Conservation (phyloP, 2,888 invertebrate genomes). For the Callosobruchus maculatus region DNA sequence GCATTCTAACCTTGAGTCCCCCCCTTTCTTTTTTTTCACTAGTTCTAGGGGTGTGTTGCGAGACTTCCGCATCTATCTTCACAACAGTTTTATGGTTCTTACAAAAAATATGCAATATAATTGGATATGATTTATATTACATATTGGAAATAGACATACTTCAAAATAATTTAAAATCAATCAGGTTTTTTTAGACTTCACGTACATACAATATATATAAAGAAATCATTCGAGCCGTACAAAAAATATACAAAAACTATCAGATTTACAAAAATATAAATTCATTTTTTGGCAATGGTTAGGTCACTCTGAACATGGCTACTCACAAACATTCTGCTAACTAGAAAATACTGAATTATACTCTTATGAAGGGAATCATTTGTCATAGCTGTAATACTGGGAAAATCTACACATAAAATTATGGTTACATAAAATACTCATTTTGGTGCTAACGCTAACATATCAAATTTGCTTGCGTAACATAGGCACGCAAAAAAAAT, state of each 20-base stretch:
- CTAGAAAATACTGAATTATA: not conserved
- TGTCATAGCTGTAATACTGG: not conserved
- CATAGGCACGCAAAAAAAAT: too few species aligned
- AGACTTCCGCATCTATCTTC: too few species aligned
- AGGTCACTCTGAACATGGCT: not conserved
- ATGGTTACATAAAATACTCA: not conserved
- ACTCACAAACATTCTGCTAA: not conserved
- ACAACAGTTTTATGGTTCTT: too few species aligned
- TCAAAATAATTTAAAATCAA: conserved; percentile 23
- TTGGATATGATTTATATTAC: not conserved
- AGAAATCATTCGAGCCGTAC: conserved; percentile 18
- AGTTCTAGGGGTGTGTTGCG: too few species aligned
- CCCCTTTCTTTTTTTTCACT: too few species aligned
- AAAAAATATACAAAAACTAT: conserved; percentile 24
- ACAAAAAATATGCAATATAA: not conserved
- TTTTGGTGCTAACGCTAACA: not conserved
- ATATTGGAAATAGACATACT: conserved; percentile 8
- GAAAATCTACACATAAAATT: not conserved
- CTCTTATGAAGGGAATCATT: not conserved
- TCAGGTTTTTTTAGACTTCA: conserved; percentile 10
- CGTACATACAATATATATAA: conserved; percentile 24
- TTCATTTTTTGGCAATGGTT: not conserved
- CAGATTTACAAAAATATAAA: conserved; percentile 7
- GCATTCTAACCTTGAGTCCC: too few species aligned
- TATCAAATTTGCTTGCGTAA: not conserved